phyloP scores from a whole-genome alignment of 2,113 vertebrate species.

The Dinomys branickii region DNA sequence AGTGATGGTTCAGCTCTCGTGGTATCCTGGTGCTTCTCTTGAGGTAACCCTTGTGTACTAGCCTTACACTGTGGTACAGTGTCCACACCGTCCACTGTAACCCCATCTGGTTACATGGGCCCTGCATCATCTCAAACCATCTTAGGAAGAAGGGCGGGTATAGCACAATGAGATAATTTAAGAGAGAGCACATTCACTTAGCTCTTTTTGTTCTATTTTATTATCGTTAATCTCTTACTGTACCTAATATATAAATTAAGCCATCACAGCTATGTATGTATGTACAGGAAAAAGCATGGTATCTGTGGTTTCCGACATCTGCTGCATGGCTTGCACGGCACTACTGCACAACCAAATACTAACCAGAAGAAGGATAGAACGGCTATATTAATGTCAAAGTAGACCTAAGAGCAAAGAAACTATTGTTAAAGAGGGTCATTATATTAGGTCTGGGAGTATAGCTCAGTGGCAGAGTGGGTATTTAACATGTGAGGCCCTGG shows the following conservation, averaged over 20 bases:
- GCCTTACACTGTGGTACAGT: background rate
- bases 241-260: background rate
- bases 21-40: background rate
- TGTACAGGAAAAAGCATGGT: background rate
- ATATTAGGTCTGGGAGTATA: background rate
- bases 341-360: background rate
- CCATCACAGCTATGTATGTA: background rate
- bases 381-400: background rate
- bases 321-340: background rate
- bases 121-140: background rate
- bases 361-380: background rate
- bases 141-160: background rate
- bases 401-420: background rate
- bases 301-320: background rate
- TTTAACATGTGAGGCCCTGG: background rate
- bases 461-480: background rate
- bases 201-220: background rate
- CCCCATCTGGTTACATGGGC: background rate
- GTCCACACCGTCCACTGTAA: background rate
- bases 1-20: background rate
- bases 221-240: background rate
- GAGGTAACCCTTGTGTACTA: background rate
- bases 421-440: background rate
- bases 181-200: background rate
- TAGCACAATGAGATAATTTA: background rate